Evolutionary conservation across 2,888 invertebrate species (phyloP), one percentile per base, ranked within the genome.

Genomic region (Hesperia comma): DNA sequence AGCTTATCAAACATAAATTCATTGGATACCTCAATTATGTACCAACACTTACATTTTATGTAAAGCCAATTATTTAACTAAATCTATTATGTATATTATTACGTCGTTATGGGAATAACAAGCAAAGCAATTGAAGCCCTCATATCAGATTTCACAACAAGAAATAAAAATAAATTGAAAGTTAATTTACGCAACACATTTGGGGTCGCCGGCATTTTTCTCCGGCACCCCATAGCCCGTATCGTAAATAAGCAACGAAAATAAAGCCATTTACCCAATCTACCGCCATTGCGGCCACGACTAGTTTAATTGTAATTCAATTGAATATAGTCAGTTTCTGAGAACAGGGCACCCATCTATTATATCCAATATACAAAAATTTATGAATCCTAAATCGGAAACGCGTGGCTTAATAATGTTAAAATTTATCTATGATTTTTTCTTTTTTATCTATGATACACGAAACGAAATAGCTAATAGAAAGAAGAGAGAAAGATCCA

Each of bases 311-410:
- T 77, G 77, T 77, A 72, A 73, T 63, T 68, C 77, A 78, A 80
- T 79, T 77, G 75, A 74, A 78, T 74, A 77, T 70, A 67, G 72
- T 72, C 69, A 72, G 71, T 63, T 63, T 70, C 67, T 69, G 72
- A 68, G 71, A 69, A 68, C 66, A 69, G 68, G 72, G 74, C 72
- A 75, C 74, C 74, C 77, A 73, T 84, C 10, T 80, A 85, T 82
- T 78, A 76, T 84, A 86, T 85, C 7, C 12, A 46, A 17, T 46
- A 46, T 15, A 46, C 8, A 46, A 46, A 46, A 46, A 46, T 17
- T 46, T 2, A 15, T 46, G 12, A 5, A 46, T 8, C 17, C 43
- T 17, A n/a, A 46, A 3, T 17, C 6, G 8, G 15, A 6, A 7
- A 6, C 7, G 43, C 15, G 10, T 37, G 43, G 17, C 6, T 7